Evolutionary conservation across 2,888 invertebrate species (phyloP), one percentile per base, ranked within the genome.

Genomic region (Cephus rjabovi): DNA sequence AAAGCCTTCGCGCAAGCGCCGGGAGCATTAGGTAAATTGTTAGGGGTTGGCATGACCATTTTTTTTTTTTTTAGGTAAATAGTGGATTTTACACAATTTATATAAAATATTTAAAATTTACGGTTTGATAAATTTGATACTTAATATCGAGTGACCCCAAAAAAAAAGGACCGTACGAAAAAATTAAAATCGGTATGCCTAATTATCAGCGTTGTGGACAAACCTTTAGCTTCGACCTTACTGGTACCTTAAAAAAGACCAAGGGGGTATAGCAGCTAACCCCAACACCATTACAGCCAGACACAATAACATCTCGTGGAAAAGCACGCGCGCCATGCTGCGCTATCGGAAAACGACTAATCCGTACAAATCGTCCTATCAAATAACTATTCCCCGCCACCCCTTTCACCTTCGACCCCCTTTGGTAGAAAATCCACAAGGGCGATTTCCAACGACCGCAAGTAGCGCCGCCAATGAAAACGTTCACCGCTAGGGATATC

Each of bases 331-430:
- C 71, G 31, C 71, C 71, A 33, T 31, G 33, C 69, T 75, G 71
- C 73, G 12, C 75, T 75, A 79, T 80, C 75, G 76, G 81, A 77
- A 78, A 81, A 81, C 80, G 79, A 82, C 83, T 83, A 83, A 84
- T 84, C 83, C 81, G 81, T 81, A 83, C 83, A 83, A 84, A 84
- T 84, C 82, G 83, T 81, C 76, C 81, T 79, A 79, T 83, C 80
- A 81, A 80, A 75, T 79, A 77, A 81, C 81, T 77, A 75, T 77
- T 77, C 79, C 73, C 33, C 40, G 23, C 68, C 69, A 31, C 68
- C 56, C 75, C 69, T n/a, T 73, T 4, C 40, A 4, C 40, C 40
- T 9, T 56, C 40, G 23, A 56, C 40, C 40, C 40, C 40, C 40
- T 56, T 2, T 0, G 2, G 9, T 0, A 23, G 40, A 56, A 56